phyloP scores from a whole-genome alignment of 2,797 vertebrate genomes.

The Paedocypris micromegethes region DNA sequence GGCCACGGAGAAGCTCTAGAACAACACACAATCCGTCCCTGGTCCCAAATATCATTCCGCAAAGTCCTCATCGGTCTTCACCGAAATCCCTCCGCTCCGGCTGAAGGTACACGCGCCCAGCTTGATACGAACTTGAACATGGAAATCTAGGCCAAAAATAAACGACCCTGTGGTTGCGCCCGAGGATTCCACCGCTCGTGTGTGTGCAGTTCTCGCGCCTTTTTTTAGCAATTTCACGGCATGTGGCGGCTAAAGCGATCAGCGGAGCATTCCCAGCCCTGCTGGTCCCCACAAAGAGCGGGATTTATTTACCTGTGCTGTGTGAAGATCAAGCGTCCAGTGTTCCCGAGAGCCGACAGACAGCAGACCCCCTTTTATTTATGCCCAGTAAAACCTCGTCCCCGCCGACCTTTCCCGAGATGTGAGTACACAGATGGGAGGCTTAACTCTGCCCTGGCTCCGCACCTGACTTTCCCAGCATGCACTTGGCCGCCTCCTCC shows the following conservation, averaged over 20 bases:
- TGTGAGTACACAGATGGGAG: conserved; percentile 30
- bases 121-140: neutral
- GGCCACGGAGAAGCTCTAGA: neutral
- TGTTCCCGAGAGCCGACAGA: neutral
- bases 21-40: neutral
- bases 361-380: conserved; percentile 6
- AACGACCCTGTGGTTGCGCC: neutral
- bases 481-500: neutral
- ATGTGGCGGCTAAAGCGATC: conserved; percentile 4
- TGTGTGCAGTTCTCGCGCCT: no score
- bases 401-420: conserved; percentile 22
- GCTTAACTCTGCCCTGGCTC: conserved; percentile 37
- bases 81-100: no score
- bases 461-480: conserved; percentile 28
- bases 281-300: neutral
- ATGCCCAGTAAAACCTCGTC: conserved; percentile 1
- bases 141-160: conserved; percentile 20
- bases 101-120: conserved; percentile 4
- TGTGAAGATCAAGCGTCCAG: conserved; percentile 12
- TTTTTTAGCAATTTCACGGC: neutral
- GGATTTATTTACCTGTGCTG: conserved; percentile 34
- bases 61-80: neutral
- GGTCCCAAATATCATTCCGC: neutral
- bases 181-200: no score
- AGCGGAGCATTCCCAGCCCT: neutral